phyloP scores from a whole-genome alignment of 1,140 invertebrate species.

The Drosophila kurseongensis region DNA sequence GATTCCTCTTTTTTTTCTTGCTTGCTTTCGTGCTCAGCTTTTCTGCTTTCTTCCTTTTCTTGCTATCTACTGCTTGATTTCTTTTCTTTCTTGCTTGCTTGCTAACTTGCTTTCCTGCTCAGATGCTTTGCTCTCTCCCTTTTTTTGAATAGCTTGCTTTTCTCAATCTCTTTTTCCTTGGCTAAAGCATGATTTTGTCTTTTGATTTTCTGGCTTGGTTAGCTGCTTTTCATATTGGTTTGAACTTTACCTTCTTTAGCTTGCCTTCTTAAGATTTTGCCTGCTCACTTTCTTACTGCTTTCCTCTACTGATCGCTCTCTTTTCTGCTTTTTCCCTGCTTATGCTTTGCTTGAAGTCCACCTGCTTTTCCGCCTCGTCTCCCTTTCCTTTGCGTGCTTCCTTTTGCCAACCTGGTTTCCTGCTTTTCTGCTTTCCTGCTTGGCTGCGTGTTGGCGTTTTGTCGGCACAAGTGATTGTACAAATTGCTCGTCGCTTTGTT shows the following conservation, averaged over 20 bases:
- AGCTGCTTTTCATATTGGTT: not conserved
- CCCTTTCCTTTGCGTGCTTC: constrained; percentile 6
- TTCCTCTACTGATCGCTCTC: not conserved
- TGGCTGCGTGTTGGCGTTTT: constrained; percentile 51
- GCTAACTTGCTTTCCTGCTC: not conserved
- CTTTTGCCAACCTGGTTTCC: constrained; percentile 2
- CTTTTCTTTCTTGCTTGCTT: not conserved
- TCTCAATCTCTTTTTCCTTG: too few species aligned
- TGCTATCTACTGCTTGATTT: not conserved
- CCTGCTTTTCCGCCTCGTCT: not conserved
- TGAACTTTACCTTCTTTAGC: not conserved
- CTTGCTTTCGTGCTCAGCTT: not conserved
- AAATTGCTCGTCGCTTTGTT: constrained; percentile 72
- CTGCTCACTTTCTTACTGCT: not conserved
- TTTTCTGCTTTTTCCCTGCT: not conserved
- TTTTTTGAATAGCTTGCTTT: too few species aligned
- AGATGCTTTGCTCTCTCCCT: too few species aligned
- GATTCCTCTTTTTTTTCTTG: too few species aligned
- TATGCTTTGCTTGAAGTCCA: not conserved
- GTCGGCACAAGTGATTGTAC: constrained; percentile 65
- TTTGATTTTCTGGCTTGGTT: not conserved
- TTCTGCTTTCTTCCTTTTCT: not conserved
- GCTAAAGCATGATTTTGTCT: not conserved
- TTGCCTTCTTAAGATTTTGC: not conserved
- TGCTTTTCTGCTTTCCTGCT: constrained; percentile 11